A percentile compares a stretch with the other conserved stretches of the same genome.
Evolutionary conservation across 2,113 vertebrate species (phyloP).

Genomic region (Calidris pugnax): DNA sequence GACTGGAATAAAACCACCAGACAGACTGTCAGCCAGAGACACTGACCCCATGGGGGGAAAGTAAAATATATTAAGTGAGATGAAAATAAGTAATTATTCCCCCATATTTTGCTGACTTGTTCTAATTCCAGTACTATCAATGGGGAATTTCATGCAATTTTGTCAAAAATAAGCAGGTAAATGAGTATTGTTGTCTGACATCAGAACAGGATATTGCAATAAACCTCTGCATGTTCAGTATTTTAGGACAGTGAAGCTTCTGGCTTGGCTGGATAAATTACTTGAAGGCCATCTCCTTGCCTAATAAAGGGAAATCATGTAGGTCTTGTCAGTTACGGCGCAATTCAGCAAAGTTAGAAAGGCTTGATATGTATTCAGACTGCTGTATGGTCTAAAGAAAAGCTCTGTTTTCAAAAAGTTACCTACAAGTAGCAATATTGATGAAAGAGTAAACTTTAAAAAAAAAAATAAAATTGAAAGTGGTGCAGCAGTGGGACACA

Average conservation of each 20-base stretch:
- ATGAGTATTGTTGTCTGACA: background rate
- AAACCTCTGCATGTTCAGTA: background rate
- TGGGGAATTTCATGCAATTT: background rate
- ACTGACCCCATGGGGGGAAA: background rate
- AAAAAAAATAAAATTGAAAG: background rate
- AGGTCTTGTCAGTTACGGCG: background rate
- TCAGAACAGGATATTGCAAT: background rate
- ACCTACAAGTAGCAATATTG: background rate
- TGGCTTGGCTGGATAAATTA: background rate
- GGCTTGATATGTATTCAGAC: background rate
- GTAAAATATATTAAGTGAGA: background rate
- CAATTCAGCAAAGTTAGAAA: background rate
- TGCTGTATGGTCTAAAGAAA: background rate
- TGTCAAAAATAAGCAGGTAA: background rate
- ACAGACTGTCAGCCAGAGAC: background rate
- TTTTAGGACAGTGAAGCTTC: background rate
- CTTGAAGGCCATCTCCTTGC: background rate
- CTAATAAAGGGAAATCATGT: background rate
- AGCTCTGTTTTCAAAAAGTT: background rate
- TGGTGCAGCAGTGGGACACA: background rate
- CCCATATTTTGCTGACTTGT: background rate
- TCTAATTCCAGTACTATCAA: background rate
- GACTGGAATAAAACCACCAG: background rate
- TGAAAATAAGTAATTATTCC: background rate
- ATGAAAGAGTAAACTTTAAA: background rate